A percentile compares a stretch with the other conserved stretches of the same genome.
These are phyloP conservation scores for Thamnaconus septentrionalis DNA, from an alignment of 2,113 vertebrate genomes.

Conservation along the genomic window DNA sequence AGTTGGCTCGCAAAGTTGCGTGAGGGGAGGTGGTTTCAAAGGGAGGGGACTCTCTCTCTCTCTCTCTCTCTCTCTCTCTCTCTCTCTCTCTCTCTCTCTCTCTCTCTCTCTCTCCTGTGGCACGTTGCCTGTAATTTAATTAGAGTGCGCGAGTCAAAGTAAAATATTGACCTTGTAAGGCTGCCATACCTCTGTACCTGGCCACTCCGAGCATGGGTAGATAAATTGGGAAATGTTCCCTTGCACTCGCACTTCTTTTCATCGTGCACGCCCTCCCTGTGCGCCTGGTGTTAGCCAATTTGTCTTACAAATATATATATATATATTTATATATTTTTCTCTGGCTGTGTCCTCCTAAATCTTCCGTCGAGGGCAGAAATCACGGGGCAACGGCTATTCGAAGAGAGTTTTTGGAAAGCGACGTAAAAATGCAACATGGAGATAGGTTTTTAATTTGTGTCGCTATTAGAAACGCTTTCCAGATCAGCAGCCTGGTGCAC, in stretches of 20 bases:
- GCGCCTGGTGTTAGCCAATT: constrained; percentile 51
- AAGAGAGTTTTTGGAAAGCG: too few relatives aligned
- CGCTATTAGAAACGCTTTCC: neutral
- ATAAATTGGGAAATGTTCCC: constrained; percentile 45
- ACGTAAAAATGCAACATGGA: too few relatives aligned
- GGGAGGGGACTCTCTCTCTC: neutral
- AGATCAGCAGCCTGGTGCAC: neutral
- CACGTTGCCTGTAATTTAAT: constrained; percentile 70
- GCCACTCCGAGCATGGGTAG: constrained; percentile 41
- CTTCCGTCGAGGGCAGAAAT: too few relatives aligned
- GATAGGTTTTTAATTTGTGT: too few relatives aligned
- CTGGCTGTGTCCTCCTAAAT: neutral
- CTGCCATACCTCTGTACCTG: constrained; percentile 64
- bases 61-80: too few relatives aligned
- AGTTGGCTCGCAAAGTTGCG: constrained; percentile 15
- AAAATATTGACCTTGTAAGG: constrained; percentile 73
- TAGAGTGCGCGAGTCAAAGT: constrained; percentile 65
- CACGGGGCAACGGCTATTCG: too few relatives aligned
- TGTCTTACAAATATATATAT: constrained; percentile 18
- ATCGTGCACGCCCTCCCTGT: neutral
- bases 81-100: constrained; percentile 15
- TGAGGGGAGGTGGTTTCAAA: neutral
- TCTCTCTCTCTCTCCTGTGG: constrained; percentile 41
- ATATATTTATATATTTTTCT: neutral
- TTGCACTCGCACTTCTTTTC: constrained; percentile 9